phyloP scores from a whole-genome alignment of 2,113 vertebrate genomes.

The Montifringilla adamsi region DNA sequence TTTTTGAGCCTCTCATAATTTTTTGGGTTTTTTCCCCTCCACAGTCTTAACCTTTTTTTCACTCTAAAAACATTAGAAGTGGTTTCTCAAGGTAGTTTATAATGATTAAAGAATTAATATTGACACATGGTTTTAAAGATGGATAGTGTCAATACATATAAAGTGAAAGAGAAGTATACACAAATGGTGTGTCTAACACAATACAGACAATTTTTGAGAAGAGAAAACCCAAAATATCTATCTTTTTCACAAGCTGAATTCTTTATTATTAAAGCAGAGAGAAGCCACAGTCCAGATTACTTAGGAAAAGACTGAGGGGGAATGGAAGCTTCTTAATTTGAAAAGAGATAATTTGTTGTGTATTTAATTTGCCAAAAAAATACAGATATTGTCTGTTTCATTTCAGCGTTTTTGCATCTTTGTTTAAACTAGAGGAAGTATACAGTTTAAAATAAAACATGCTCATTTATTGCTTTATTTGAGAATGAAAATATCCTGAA shows the following conservation, averaged over 20 bases:
- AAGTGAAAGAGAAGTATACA: neutral
- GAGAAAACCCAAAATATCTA: neutral
- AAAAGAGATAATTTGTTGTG: neutral
- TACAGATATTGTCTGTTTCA: neutral
- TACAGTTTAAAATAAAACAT: neutral
- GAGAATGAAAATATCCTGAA: neutral
- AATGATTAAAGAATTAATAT: neutral
- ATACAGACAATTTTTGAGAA: neutral
- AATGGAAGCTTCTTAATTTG: neutral
- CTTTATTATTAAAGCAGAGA: neutral
- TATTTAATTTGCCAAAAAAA: neutral
- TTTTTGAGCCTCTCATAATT: neutral
- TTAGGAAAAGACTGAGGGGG: neutral
- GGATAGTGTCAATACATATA: neutral
- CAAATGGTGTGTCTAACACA: neutral
- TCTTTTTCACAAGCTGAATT: neutral
- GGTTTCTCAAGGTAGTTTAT: neutral
- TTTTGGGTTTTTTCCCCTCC: too few species aligned
- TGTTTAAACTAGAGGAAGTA: neutral
- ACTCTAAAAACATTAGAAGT: neutral
- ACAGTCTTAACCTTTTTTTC: neutral
- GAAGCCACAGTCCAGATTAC: neutral
- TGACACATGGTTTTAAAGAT: neutral
- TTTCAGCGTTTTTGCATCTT: neutral
- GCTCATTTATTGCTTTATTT: neutral